phyloP scores from a whole-genome alignment of 2,888 invertebrate species.

The Notocelia uddmanniana region DNA sequence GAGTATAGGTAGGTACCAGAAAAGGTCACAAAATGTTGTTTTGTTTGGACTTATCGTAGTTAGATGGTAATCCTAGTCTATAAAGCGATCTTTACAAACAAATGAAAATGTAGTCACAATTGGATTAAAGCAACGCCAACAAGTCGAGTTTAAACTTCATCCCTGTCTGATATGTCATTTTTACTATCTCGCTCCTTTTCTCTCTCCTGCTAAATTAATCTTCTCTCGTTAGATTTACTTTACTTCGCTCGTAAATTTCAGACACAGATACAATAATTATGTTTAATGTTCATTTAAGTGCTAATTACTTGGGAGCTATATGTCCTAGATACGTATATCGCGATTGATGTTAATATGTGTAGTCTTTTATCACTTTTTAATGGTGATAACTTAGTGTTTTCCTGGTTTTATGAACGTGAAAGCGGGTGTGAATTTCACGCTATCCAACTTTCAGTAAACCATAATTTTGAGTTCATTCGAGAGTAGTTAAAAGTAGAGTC shows the following conservation, averaged over 20 bases:
- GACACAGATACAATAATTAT: neutral
- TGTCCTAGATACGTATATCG: neutral
- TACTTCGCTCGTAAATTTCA: neutral
- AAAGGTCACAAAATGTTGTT: too few species aligned
- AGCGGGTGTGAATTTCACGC: neutral
- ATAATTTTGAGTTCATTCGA: neutral
- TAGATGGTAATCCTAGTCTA: too few species aligned
- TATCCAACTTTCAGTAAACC: neutral
- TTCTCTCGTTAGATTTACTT: too few species aligned
- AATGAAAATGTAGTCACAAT: too few species aligned
- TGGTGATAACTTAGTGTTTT: neutral
- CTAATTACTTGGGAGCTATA: slow-evolving; percentile 19
- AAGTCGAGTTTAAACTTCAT: too few species aligned
- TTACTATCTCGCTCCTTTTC: too few species aligned
- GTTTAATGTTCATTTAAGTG: slow-evolving; percentile 3
- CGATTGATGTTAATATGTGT: neutral
- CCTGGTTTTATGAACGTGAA: slow-evolving; percentile 12
- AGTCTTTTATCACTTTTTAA: slow-evolving; percentile 1
- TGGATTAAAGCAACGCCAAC: too few species aligned
- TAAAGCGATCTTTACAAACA: too few species aligned
- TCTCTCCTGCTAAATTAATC: too few species aligned
- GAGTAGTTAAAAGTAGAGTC: neutral
- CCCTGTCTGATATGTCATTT: too few species aligned
- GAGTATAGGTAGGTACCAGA: too few species aligned
- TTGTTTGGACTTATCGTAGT: too few species aligned